Evolutionary conservation across 1,140 invertebrate species (phyloP).

Genomic region (Zaprionus ornatus): DNA sequence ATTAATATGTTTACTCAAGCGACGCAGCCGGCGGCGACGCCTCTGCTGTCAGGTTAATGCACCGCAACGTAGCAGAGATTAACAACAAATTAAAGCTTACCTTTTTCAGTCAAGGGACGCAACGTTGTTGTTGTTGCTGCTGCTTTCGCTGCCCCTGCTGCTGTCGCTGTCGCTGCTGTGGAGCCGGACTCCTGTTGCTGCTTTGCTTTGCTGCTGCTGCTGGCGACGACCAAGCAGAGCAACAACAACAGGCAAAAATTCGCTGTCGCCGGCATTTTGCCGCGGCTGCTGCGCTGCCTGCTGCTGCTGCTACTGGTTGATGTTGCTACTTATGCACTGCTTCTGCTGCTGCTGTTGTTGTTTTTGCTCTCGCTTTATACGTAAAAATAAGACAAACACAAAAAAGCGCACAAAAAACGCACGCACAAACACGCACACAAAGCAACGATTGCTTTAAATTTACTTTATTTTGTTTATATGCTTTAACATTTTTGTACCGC

Average conservation of each 20-base stretch:
- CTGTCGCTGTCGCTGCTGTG: slow-evolving; percentile 17
- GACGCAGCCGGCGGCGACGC: slow-evolving; percentile 17
- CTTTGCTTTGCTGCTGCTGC: slow-evolving; percentile 47
- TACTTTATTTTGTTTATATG: slow-evolving; percentile 43
- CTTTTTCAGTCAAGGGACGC: slow-evolving; percentile 62
- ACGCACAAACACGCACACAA: not conserved
- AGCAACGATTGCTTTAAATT: slow-evolving; percentile 40
- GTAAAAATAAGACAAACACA: slow-evolving; percentile 46
- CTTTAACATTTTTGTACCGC: slow-evolving; percentile 47
- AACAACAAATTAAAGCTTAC: slow-evolving; percentile 54
- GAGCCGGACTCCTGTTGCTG: slow-evolving; percentile 63
- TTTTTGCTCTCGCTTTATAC: slow-evolving; percentile 26
- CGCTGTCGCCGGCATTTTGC: slow-evolving; percentile 77
- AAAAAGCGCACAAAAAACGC: slow-evolving; percentile 23
- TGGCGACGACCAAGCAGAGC: slow-evolving; percentile 47
- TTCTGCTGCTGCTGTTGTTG: slow-evolving; percentile 46
- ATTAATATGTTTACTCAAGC: slow-evolving; percentile 48
- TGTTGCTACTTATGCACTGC: slow-evolving; percentile 19
- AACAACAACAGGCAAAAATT: slow-evolving; percentile 68
- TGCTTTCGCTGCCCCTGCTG: not conserved
- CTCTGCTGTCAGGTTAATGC: slow-evolving; percentile 42
- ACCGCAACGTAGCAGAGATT: slow-evolving; percentile 29
- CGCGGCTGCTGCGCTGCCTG: slow-evolving; percentile 52
- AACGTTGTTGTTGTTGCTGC: slow-evolving; percentile 34
- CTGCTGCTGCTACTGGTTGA: slow-evolving; percentile 25